phyloP scores from a whole-genome alignment of 2,888 invertebrate species.

The Drosophila phalerata region DNA sequence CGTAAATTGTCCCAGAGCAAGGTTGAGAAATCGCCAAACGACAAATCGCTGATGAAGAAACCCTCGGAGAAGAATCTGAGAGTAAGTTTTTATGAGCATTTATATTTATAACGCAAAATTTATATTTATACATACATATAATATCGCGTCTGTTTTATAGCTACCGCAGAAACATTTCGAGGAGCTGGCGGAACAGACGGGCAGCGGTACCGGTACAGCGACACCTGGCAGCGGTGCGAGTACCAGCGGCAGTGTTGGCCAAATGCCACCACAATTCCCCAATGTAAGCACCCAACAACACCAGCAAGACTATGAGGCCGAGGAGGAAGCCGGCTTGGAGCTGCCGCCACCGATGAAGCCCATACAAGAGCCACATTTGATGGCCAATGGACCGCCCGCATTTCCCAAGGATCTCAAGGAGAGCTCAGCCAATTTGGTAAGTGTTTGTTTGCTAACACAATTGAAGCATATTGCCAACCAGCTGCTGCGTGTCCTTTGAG shows the following conservation, averaged over 20 bases:
- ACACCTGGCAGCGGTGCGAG: conserved; percentile 63
- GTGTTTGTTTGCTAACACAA: conserved; percentile 39
- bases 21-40: conserved; percentile 89
- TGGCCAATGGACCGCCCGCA: conserved; percentile 85
- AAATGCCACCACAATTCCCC: conserved; percentile 61
- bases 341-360: conserved; percentile 98
- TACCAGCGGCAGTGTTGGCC: conserved; percentile 58
- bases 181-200: conserved; percentile 75
- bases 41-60: conserved; percentile 90
- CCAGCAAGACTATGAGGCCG: conserved; percentile 86
- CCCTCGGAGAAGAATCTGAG: conserved; percentile 94
- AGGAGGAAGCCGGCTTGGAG: conserved; percentile 93
- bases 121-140: conserved; percentile 8
- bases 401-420: conserved; percentile 86
- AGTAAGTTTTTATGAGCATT: conserved; percentile 86
- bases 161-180: conserved; percentile 85
- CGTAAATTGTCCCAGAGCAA: conserved; percentile 96
- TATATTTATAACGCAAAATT: conserved; percentile 64
- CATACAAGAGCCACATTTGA: conserved; percentile 89
- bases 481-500: background rate
- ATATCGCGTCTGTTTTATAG: conserved; percentile 50
- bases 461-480: conserved; percentile 13
- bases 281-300: conserved; percentile 63
- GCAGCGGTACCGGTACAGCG: conserved; percentile 53
- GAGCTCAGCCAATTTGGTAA: conserved; percentile 88